A percentile compares a stretch with the other conserved stretches of the same genome.
These are phyloP conservation scores for Baronia brevicornis DNA, from an alignment of 2,888 invertebrate species.

Conservation along the genomic window DNA sequence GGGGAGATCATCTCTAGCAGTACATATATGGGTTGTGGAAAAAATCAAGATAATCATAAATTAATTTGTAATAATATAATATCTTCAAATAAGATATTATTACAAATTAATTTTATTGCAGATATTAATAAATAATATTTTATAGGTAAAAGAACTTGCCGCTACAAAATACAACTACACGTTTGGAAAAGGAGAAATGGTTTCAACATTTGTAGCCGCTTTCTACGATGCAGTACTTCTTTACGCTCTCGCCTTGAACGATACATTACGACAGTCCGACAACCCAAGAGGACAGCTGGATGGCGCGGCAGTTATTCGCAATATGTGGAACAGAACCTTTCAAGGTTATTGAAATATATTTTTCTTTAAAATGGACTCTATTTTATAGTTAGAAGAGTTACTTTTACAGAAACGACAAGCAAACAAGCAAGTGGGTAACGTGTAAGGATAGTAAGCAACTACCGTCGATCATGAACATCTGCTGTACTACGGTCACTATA, in stretches of 20 bases:
- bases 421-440: background rate
- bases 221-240: constrained; percentile 97
- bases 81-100: background rate
- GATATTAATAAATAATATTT: background rate
- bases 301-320: constrained; percentile 87
- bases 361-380: no score
- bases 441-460: no score
- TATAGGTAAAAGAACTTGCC: constrained; percentile 80
- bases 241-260: constrained; percentile 93
- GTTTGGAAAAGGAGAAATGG: constrained; percentile 83
- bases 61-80: constrained; percentile 4
- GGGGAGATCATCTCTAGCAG: no score
- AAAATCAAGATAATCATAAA: no score
- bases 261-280: constrained; percentile 79
- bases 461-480: no score
- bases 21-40: no score
- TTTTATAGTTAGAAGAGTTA: no score
- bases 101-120: background rate
- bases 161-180: constrained; percentile 82
- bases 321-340: constrained; percentile 92
- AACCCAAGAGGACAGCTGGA: constrained; percentile 76
- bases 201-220: constrained; percentile 94
- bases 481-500: no score
- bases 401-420: background rate
- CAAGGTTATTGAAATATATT: no score